Evolutionary conservation across 2,113 vertebrate genomes (phyloP), one percentile per base, ranked within the genome.

Genomic region (Bubo bubo): DNA sequence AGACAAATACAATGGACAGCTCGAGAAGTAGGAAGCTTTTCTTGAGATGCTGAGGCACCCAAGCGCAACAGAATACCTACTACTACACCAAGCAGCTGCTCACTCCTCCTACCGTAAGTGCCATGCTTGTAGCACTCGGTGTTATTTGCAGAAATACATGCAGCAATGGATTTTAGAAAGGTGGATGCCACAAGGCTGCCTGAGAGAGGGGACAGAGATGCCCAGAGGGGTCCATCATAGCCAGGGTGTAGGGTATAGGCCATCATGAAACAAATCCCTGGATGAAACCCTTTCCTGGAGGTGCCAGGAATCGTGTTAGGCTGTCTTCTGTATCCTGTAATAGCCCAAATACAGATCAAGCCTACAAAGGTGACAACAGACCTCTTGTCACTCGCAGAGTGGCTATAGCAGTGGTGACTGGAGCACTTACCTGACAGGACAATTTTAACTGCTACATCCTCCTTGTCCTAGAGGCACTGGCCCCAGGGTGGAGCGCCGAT

Each of bases 361-460:
- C 32, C 82, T 56, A 66, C 50, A 64, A 58, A 86, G 39, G 35
- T 5, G 3, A 35, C 6, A 34, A 72, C 2, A 6, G 34, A 45
- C 35, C 67, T 66, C 89, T 30, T 37, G 41, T 70, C 58, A 52
- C 58, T 75, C 17, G 35, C 43, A 55, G 34, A 73, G 64, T 24
- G 39, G 30, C 55, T 67, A 22, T 5, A 83, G 41, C 71, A 74
- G 43, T 5, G 32, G 41, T 55, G 50, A 66, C 49, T 20, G 53
- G 27, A 92, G 37, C 64, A 79, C 97, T 97, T 95, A 97, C 97
- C 97, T 83, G 92, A 83, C 4, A 8, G 58, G 67, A 74, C 23
- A 70, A 0, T 37, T 94, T 83, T 45, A 90, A 73, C 41, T 67
- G 93, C 45, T n/a, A 68, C 59, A 39, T 88, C 75, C 47, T 97